Conservation (phyloP, 2,113 vertebrate species). For the Epinephelus moara region DNA sequence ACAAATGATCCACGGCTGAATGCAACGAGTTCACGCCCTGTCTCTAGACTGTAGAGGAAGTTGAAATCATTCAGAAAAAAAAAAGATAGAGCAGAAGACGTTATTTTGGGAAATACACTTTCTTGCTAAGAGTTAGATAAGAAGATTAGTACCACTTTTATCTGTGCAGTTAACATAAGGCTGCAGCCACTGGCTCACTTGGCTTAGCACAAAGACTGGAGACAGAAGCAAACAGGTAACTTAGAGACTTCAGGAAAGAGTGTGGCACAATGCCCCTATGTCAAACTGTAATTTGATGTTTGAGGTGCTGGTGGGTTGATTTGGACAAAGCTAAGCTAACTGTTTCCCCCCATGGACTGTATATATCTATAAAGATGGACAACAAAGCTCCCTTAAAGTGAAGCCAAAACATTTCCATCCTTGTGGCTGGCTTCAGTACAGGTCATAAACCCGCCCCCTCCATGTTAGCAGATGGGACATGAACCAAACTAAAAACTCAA, state of each 20-base stretch:
- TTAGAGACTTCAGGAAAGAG: neutral
- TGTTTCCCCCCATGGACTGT: too few species aligned
- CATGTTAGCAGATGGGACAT: too few species aligned
- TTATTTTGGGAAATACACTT: neutral
- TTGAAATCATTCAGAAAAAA: conserved; percentile 20
- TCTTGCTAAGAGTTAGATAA: neutral
- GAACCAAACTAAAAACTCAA: too few species aligned
- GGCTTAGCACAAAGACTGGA: neutral
- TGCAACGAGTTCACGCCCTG: conserved; percentile 15
- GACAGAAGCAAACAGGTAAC: neutral
- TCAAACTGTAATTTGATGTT: neutral
- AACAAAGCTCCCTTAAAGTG: too few species aligned
- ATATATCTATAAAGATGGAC: too few species aligned
- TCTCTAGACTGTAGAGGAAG: neutral
- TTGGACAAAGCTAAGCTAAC: too few species aligned
- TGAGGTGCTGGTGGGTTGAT: neutral
- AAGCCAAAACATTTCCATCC: too few species aligned
- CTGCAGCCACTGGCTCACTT: neutral
- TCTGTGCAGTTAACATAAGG: neutral
- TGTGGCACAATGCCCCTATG: neutral
- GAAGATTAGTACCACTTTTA: neutral
- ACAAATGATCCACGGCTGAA: conserved; percentile 16
- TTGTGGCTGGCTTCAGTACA: too few species aligned
- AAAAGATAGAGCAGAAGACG: neutral
- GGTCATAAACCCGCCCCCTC: too few species aligned